phyloP scores from a whole-genome alignment of 2,888 invertebrate genomes.

The Cecidostiba fungosa region DNA sequence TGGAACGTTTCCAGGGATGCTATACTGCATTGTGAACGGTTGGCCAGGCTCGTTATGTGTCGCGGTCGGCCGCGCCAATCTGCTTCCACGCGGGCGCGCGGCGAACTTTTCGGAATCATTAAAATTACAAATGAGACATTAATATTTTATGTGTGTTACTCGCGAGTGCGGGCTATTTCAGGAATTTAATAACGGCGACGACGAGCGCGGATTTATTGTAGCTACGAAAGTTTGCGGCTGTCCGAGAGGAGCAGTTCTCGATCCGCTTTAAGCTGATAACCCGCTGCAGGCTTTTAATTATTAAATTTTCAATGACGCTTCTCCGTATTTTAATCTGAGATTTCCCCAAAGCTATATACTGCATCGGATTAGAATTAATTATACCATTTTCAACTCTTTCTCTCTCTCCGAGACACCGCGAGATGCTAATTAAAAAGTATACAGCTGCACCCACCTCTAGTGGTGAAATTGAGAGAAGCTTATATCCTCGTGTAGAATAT shows the following conservation, averaged over 20 bases:
- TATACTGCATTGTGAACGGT: background rate
- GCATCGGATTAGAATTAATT: background rate
- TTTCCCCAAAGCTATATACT: background rate
- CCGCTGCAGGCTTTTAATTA: slow-evolving; percentile 9
- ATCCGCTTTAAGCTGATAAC: slow-evolving; percentile 45
- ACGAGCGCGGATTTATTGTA: slow-evolving; percentile 42
- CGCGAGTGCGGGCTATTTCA: slow-evolving; percentile 20
- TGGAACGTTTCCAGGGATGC: slow-evolving; percentile 60
- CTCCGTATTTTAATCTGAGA: background rate
- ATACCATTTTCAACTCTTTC: background rate
- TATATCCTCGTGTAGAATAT: background rate
- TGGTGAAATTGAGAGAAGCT: background rate
- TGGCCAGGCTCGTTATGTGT: slow-evolving; percentile 42
- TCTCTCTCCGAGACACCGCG: background rate
- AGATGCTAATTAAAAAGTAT: background rate
- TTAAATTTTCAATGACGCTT: background rate
- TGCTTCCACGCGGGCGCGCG: slow-evolving; percentile 25
- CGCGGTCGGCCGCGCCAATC: slow-evolving; percentile 53
- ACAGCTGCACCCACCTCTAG: too few species aligned
- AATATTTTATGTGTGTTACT: slow-evolving; percentile 48
- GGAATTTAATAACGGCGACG: slow-evolving; percentile 55
- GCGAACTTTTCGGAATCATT: slow-evolving; percentile 61
- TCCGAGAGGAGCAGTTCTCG: background rate
- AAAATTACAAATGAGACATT: slow-evolving; percentile 63
- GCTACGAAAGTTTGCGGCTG: slow-evolving; percentile 22